Base-by-base conservation (phyloP, 2,888 invertebrate species). In the Chelonus formosanus region DNA sequence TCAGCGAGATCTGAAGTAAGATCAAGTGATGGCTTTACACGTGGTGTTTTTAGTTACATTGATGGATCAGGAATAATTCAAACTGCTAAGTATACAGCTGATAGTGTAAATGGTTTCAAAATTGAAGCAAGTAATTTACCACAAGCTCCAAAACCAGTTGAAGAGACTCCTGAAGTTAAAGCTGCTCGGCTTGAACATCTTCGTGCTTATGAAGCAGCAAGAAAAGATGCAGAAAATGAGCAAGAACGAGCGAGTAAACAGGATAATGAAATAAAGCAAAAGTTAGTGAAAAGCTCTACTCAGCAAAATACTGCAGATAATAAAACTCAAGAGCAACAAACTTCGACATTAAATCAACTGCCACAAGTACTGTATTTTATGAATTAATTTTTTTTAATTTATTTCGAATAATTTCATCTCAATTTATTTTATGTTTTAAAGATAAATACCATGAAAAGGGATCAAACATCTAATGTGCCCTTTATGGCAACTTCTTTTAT, bases 111-210 rank as follows among this genome's bases (percentile, higher is more conserved):
- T 65, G 86, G 86, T n/a, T 87, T 86, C 79, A 80, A 82, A 4
- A 83, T 86, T 5, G 78, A 82, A 5, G 85, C 85, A 45, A 84
- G 86, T 59, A 86, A 86, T 76, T 72, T 86, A 52, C 86, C 86
- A 0, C 74, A 74, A 10, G 78, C 78, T 2, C 78, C 79, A 8
- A 70, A n/a, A 8, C 79, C 80, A 40, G 84, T 83, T 36, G 74
- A 77, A 56, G 84, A 85, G 50, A 84, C 84, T 4, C 84, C 84
- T 32, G 84, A 85, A 74, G 85, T 85, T 4, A 70, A 71, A 7
- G 83, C 81, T 3, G 86, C 85, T 20, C 77, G 79, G 34, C 75
- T 73, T 3, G 79, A 78, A 45, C 84, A 85, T 70, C 75, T 84
- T 43, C 73, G 74, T n/a, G 83, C 82, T 7, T 67, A 80, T 10